A percentile compares a stretch with the other conserved stretches of the same genome.
phyloP scores from a whole-genome alignment of 1,140 invertebrate genomes.

The Eulimnadia texana region DNA sequence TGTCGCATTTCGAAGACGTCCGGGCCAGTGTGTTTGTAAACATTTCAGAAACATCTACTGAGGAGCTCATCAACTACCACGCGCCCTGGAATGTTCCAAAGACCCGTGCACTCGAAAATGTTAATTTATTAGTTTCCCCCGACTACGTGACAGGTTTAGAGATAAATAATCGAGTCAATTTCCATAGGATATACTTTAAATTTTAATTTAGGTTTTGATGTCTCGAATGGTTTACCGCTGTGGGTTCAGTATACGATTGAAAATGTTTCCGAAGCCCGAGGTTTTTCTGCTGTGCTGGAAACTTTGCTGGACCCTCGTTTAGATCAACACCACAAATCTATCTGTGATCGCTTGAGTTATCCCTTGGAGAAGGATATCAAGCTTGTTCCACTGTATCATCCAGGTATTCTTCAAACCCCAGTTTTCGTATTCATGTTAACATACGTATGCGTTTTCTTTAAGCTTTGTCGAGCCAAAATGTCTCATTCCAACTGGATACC shows the following conservation, averaged over 20 bases:
- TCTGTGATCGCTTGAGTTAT: neutral
- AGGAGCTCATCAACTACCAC: neutral
- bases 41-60: neutral
- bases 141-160: slow-evolving; percentile 5
- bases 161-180: too few species aligned
- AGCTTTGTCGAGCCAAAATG: slow-evolving; percentile 2
- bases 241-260: neutral
- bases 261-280: neutral
- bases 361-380: neutral
- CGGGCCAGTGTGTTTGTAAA: neutral
- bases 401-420: neutral
- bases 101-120: neutral
- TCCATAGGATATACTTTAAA: neutral
- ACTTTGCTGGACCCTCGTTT: neutral
- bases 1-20: neutral
- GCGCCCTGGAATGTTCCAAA: neutral
- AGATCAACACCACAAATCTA: neutral
- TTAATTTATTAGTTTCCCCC: neutral
- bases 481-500: neutral
- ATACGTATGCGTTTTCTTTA: neutral
- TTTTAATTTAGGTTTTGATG: neutral
- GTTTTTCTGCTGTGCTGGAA: neutral
- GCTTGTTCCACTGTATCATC: neutral
- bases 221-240: neutral
- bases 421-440: neutral